phyloP scores from a whole-genome alignment of 2,888 invertebrate genomes.

The Linyphia triangularis region DNA sequence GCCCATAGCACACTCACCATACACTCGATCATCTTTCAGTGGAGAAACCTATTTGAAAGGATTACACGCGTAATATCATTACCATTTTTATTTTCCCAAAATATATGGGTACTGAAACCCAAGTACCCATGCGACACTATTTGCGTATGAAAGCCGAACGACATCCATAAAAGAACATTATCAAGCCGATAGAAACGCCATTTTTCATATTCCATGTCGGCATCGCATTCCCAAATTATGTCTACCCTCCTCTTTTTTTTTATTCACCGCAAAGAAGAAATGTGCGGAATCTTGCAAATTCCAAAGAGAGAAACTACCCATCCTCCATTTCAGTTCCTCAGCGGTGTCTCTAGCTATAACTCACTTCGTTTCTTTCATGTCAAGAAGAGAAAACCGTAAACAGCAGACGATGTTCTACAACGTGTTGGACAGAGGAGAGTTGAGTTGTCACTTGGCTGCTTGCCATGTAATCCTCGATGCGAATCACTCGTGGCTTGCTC shows the following conservation, averaged over 20 bases:
- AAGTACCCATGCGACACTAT: background rate
- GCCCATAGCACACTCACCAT: no score
- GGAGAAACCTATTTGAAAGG: no score
- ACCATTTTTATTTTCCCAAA: no score
- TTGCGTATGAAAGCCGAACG: background rate
- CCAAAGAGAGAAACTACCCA: no score
- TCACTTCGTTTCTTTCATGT: conserved; percentile 43
- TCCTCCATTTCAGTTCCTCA: conserved; percentile 12
- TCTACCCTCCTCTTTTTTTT: background rate
- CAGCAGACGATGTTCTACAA: conserved; percentile 57
- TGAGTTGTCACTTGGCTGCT: conserved; percentile 64
- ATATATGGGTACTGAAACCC: no score
- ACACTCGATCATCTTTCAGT: no score
- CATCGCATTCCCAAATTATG: background rate
- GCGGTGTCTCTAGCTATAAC: conserved; percentile 32
- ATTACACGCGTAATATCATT: no score
- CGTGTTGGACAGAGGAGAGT: conserved; percentile 51
- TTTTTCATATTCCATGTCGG: background rate
- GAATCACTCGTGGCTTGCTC: conserved; percentile 38
- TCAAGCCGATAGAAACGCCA: background rate
- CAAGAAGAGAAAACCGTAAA: conserved; percentile 20
- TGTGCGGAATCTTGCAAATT: conserved; percentile 6
- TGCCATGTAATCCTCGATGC: conserved; percentile 61
- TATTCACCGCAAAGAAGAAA: background rate
- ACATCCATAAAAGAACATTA: background rate